These are phyloP conservation scores for Temnothorax curvispinosus DNA, from an alignment of 1,140 invertebrate species.

Conservation along the genomic window DNA sequence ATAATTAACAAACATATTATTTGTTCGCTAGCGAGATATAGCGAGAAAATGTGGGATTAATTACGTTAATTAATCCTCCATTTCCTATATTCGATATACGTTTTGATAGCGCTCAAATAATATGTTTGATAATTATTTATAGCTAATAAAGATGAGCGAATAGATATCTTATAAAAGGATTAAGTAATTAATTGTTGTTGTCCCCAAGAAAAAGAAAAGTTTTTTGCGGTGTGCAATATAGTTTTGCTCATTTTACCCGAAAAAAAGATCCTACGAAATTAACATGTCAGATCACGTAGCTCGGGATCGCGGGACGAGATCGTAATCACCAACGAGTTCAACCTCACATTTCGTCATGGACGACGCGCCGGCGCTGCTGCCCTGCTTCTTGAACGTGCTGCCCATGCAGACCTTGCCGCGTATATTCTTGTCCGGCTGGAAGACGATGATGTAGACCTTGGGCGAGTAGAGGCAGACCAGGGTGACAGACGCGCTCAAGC, in stretches of 20 bases:
- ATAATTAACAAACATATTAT: too few relatives aligned
- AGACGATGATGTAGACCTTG: constrained; percentile 91
- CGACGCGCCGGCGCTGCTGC: constrained; percentile 81
- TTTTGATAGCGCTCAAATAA: not conserved
- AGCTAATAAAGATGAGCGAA: not conserved
- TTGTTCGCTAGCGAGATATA: too few relatives aligned
- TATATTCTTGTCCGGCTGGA: constrained; percentile 90
- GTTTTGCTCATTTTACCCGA: not conserved
- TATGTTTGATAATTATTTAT: not conserved
- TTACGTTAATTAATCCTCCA: too few relatives aligned
- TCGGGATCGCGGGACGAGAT: not conserved
- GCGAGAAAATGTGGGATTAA: too few relatives aligned
- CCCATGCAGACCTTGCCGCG: constrained; percentile 81
- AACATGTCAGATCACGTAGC: not conserved
- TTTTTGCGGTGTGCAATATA: not conserved
- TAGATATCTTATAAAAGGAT: not conserved
- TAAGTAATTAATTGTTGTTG: not conserved
- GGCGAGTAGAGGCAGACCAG: constrained; percentile 91
- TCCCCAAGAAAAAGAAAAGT: not conserved
- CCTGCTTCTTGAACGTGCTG: constrained; percentile 82
- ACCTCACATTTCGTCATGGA: constrained; percentile 83
- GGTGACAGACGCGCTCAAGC: constrained; percentile 90
- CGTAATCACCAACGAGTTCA: constrained; percentile 34
- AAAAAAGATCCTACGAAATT: not conserved
- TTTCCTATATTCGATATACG: not conserved